phyloP scores from a whole-genome alignment of 1,140 invertebrate genomes.

The Euura lappo region DNA sequence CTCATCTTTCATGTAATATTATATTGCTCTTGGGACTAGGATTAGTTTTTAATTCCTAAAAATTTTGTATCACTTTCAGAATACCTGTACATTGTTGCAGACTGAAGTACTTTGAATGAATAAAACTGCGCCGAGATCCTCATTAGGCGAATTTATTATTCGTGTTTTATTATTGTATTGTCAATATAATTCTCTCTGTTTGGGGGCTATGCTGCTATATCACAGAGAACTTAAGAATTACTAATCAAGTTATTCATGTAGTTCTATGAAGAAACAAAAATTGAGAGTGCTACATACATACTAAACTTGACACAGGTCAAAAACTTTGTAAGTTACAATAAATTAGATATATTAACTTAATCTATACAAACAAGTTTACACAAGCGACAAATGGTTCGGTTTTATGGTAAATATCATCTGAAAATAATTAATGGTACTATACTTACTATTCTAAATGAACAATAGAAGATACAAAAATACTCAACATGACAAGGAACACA shows the following conservation, averaged over 20 bases:
- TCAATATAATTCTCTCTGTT: conserved; percentile 39
- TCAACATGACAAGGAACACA: conserved; percentile 4
- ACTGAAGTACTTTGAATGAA: not conserved
- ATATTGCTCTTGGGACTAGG: too few relatives aligned
- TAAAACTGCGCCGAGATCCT: not conserved
- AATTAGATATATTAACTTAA: conserved; percentile 8
- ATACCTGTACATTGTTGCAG: not conserved
- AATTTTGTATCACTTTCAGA: too few relatives aligned
- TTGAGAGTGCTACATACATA: not conserved
- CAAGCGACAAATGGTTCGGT: not conserved
- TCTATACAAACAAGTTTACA: not conserved
- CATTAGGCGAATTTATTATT: not conserved
- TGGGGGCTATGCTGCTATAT: conserved; percentile 48
- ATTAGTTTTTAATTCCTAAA: too few relatives aligned
- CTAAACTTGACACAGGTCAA: not conserved
- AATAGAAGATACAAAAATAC: conserved; percentile 7
- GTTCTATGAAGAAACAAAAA: not conserved
- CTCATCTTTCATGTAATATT: too few relatives aligned
- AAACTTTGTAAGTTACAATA: conserved; percentile 4
- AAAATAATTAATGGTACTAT: conserved; percentile 5
- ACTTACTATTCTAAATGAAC: not conserved
- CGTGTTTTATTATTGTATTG: not conserved
- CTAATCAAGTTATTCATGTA: not conserved
- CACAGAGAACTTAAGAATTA: conserved; percentile 38
- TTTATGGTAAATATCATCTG: conserved; percentile 5